A percentile compares a stretch with the other conserved stretches of the same genome.
Conservation (phyloP, 1,140 invertebrate species). For the Lucilia sericata region DNA sequence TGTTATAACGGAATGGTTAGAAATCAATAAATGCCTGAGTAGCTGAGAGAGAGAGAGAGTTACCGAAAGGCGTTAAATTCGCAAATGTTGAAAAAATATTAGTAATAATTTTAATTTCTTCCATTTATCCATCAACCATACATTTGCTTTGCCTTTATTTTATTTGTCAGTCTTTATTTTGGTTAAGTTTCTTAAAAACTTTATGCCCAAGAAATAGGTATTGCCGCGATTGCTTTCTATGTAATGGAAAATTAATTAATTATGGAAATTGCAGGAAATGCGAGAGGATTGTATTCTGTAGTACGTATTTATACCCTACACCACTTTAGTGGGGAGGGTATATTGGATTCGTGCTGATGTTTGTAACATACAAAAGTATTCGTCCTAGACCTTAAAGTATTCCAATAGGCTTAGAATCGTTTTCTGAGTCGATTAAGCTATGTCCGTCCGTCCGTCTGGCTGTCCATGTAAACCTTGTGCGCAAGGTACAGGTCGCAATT, state of each 20-base stretch:
- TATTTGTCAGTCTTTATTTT: background rate
- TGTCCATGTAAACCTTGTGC: no score
- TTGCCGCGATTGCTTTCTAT: background rate
- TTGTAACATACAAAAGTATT: no score
- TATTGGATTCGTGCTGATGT: no score
- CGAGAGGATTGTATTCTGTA: background rate
- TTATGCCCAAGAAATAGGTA: background rate
- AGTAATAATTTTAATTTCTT: background rate
- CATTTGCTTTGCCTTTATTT: no score
- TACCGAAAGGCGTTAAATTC: background rate
- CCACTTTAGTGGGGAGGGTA: no score
- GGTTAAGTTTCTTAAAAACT: background rate
- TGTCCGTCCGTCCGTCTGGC: no score
- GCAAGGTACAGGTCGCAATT: no score
- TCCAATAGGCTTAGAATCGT: no score
- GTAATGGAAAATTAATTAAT: slow-evolving; percentile 23
- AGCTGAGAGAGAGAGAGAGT: background rate
- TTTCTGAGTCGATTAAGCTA: no score
- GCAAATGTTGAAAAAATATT: background rate
- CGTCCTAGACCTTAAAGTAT: no score
- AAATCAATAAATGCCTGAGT: background rate
- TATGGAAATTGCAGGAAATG: slow-evolving; percentile 6
- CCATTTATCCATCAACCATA: no score
- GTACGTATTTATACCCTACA: no score
- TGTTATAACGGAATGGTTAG: background rate